A percentile compares a stretch with the other conserved stretches of the same genome.
phyloP scores from a whole-genome alignment of 2,888 invertebrate species.

The Craniophora ligustri region DNA sequence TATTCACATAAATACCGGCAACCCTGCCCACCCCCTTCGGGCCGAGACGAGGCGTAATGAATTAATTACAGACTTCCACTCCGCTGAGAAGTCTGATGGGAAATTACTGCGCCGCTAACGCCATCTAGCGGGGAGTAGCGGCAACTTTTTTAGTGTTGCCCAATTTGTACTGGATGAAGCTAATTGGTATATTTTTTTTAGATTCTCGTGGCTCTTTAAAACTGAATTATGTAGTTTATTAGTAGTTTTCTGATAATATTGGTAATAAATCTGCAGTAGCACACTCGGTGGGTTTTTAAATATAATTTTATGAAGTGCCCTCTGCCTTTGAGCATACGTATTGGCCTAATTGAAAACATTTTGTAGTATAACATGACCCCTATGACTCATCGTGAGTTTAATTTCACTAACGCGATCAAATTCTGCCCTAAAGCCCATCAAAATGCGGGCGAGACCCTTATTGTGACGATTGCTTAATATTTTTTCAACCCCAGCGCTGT shows the following conservation, averaged over 20 bases:
- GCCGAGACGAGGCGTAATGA: constrained; percentile 56
- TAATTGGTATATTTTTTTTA: too few species aligned
- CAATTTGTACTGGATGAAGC: neutral
- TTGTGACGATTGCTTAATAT: constrained; percentile 33
- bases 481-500: constrained; percentile 31
- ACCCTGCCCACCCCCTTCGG: constrained; percentile 42
- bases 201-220: too few species aligned
- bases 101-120: constrained; percentile 48
- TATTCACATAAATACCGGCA: constrained; percentile 47
- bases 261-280: too few species aligned
- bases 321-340: constrained; percentile 20
- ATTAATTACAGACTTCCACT: constrained; percentile 58
- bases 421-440: constrained; percentile 26
- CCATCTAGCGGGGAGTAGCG: constrained; percentile 60
- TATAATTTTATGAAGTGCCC: too few species aligned
- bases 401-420: constrained; percentile 25
- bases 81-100: constrained; percentile 45
- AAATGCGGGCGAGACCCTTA: constrained; percentile 47
- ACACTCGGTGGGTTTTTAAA: too few species aligned
- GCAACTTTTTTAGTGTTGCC: constrained; percentile 34
- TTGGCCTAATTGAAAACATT: constrained; percentile 20
- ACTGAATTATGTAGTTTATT: too few species aligned
- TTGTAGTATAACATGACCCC: constrained; percentile 36
- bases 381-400: constrained; percentile 44
- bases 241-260: too few species aligned